Percentiles rank a stretch among this genome's conserved stretches.
phyloP scores from a whole-genome alignment of 2,888 invertebrate species.

The Netelia virgata region DNA sequence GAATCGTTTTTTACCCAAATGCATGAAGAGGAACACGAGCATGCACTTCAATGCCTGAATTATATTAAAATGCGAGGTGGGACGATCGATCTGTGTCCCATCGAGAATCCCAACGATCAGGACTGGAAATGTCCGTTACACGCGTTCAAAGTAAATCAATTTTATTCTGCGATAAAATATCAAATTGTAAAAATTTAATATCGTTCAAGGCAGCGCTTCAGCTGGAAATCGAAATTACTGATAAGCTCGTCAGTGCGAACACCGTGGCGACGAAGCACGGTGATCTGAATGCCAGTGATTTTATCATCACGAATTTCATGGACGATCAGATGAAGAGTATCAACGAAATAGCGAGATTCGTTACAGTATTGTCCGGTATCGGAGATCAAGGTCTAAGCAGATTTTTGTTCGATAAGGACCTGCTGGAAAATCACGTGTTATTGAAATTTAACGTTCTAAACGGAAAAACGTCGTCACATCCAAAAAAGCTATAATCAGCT shows the following conservation, averaged over 20 bases:
- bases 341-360: slow-evolving; percentile 87
- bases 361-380: slow-evolving; percentile 84
- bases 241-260: slow-evolving; percentile 84
- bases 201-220: slow-evolving; percentile 74
- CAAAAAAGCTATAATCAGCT: slow-evolving; percentile 28
- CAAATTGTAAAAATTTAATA: not conserved
- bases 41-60: slow-evolving; percentile 84
- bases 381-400: slow-evolving; percentile 78
- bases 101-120: slow-evolving; percentile 79
- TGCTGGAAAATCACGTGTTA: slow-evolving; percentile 75
- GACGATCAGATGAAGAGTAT: slow-evolving; percentile 87
- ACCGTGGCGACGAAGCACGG: slow-evolving; percentile 84
- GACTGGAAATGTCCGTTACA: slow-evolving; percentile 84
- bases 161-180: not conserved
- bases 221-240: slow-evolving; percentile 76
- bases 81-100: slow-evolving; percentile 79
- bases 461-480: slow-evolving; percentile 24
- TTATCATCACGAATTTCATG: slow-evolving; percentile 86
- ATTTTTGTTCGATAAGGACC: slow-evolving; percentile 79
- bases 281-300: slow-evolving; percentile 86
- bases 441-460: slow-evolving; percentile 74
- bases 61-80: slow-evolving; percentile 86
- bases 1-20: slow-evolving; percentile 85
- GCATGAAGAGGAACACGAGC: slow-evolving; percentile 86
- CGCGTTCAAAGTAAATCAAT: slow-evolving; percentile 82